Base-by-base conservation (phyloP, 35 echinoderm and acorn worm species). In the Amphiura filiformis region DNA sequence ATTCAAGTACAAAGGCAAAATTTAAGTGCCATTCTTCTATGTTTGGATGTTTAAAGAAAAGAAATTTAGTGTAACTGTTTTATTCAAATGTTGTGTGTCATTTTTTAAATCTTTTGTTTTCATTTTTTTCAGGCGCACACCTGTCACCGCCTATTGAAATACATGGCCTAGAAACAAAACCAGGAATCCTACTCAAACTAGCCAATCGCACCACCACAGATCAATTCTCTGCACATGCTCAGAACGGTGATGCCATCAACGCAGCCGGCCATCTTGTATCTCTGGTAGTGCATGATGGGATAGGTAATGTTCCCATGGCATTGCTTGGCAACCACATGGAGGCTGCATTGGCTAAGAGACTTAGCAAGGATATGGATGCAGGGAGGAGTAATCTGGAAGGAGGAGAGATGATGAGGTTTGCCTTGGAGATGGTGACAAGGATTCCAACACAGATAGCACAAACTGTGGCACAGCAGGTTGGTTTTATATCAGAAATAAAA, bases 321-420 rank as follows among this genome's bases (percentile, higher is more conserved):
- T 75, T 91, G 82, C 89, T 91, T 49, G 70, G 75, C 32, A 91
- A 91, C 57, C 35, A 77, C 34, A 85, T 85, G 82, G 89, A 91
- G 70, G 37, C 82, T 13, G 89, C 89, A 23, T 56, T 87, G 31
- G 75, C 65, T 15, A 76, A 78, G 30, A 47, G 77, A 44, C 41
- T 87, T 0, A 17, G 37, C 0, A 44, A 44, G 38, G 85, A 87
- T 26, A n/a, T 79, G 82, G 38, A 39, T 17, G 81, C 76, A 26
- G 30, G 56, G 36, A 42, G 77, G 23, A 56, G 39, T 0, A 33
- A 33, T 23, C 49, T 44, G 22, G 42, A 89, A 23, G 41, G 82
- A 9, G 0, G 0, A 78, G 76, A 37, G 35, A 28, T 90, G 0
- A 15, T 84, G 13, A 33, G 61, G 1, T 90, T 90, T 83, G 82